These are phyloP conservation scores for Channa maculata DNA, from an alignment of 2,113 vertebrate genomes.

Conservation along the genomic window DNA sequence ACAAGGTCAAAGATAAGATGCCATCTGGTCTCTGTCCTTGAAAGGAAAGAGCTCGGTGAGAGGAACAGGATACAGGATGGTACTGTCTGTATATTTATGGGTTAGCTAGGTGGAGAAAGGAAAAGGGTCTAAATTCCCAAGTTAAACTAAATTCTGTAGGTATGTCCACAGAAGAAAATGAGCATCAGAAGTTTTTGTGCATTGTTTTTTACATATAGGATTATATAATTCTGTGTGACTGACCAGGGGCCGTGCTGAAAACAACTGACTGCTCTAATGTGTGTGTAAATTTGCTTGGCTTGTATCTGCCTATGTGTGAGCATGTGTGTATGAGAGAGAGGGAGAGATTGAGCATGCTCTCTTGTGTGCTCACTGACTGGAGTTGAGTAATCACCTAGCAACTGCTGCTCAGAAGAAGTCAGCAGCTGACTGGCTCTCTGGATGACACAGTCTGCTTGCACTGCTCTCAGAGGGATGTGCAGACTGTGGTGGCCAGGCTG, in stretches of 20 bases:
- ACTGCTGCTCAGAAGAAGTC: slow-evolving; percentile 83
- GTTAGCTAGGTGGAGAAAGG: neutral
- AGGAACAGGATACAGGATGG: slow-evolving; percentile 16
- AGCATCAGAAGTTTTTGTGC: neutral
- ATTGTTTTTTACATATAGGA: slow-evolving; percentile 16
- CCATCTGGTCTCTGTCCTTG: slow-evolving; percentile 55
- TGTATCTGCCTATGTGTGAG: too few relatives aligned
- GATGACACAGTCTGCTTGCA: slow-evolving; percentile 32
- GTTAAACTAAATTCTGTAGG: neutral
- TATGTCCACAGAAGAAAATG: neutral
- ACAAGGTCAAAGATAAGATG: slow-evolving; percentile 66
- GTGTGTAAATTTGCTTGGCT: slow-evolving; percentile 24
- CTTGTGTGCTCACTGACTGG: slow-evolving; percentile 55
- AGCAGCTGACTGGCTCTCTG: slow-evolving; percentile 68
- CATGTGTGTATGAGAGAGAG: neutral
- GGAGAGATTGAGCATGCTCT: slow-evolving; percentile 45
- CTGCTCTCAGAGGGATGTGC: slow-evolving; percentile 37
- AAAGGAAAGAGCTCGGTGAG: slow-evolving; percentile 19
- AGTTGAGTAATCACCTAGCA: slow-evolving; percentile 83
- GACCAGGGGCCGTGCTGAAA: slow-evolving; percentile 16
- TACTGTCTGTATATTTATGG: neutral
- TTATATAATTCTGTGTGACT: neutral
- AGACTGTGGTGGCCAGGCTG: slow-evolving; percentile 5
- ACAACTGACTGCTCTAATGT: slow-evolving; percentile 8
- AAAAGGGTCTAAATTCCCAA: neutral